Base-by-base conservation (phyloP, 2,113 vertebrate species). In the Caranx melampygus region DNA sequence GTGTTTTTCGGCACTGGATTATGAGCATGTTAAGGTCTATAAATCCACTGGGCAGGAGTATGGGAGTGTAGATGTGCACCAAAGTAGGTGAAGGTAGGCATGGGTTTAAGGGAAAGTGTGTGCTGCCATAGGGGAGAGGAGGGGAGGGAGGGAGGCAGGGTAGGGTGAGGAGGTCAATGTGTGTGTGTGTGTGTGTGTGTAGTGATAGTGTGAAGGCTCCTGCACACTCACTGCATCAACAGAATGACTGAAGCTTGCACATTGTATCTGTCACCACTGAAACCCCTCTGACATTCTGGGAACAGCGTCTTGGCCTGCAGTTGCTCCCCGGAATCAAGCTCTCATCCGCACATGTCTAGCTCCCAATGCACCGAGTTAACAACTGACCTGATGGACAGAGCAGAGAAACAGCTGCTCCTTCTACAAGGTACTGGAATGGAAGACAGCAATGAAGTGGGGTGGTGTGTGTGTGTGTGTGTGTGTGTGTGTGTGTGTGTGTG, bases 381-480 rank as follows among this genome's bases (percentile, higher is more conserved):
- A 92, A 90, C 89, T 92, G 91, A 90, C 89, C 86, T 86, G 91
- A 87, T 42, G 84, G 88, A 88, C 85, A 8, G 83, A 88, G 79
- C 81, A 57, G 72, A 78, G 78, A 73, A 87, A 91, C 94, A 94
- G 93, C 90, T 94, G 93, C 84, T 71, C 37, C 83, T 79, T 79
- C 84, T 59, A 88, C 89, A 88, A 88, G 89, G 72, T 69, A 58
- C 34, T 82, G 87, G 73, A 83, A 78, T 77, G 84, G 73, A 71
- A 59, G 84, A 70, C 60, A 40, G 80, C 40, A 51, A 74, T 54
- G 65, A 31, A 40, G 75, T 69, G 76, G 80, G 35, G 47, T 54
- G 74, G 72, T 26, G 26, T 26, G 26, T 26, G 26, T 26, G 26
- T 26, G 26, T 26, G 26, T 26, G 26, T 26, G 26, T 26, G 26